These are phyloP conservation scores for Luidia sarsii DNA, from an alignment of 53 echinoderm and acorn worm genomes.

Conservation along the genomic window DNA sequence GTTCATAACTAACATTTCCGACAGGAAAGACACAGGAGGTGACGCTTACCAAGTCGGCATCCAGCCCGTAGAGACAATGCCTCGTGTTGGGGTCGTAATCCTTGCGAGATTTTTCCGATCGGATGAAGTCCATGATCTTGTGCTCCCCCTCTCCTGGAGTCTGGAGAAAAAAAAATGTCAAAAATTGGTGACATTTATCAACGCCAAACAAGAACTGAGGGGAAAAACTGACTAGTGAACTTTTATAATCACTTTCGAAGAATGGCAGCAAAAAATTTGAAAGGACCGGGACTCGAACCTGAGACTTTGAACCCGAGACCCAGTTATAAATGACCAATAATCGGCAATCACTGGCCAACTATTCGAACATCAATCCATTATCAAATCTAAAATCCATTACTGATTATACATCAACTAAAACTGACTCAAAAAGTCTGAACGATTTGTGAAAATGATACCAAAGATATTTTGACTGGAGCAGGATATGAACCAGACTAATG, in stretches of 20 bases:
- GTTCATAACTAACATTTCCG: no score
- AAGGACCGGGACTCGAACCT: no score
- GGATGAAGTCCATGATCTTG: slow-evolving; percentile 98
- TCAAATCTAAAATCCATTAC: background rate
- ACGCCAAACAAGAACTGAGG: background rate
- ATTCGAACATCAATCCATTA: background rate
- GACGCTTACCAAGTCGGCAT: slow-evolving; percentile 92
- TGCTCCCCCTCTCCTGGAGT: slow-evolving; percentile 98
- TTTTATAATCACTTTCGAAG: background rate
- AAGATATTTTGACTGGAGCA: no score
- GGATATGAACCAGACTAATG: no score
- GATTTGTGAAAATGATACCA: no score
- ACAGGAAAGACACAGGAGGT: no score
- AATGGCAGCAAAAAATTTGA: no score
- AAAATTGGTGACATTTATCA: background rate
- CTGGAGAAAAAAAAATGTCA: slow-evolving; percentile 39
- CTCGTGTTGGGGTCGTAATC: slow-evolving; percentile 93
- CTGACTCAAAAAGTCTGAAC: background rate
- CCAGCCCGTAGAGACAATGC: slow-evolving; percentile 94
- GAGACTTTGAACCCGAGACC: no score
- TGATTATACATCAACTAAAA: background rate
- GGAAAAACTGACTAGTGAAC: background rate
- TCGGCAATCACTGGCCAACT: background rate
- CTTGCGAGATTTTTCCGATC: slow-evolving; percentile 72
- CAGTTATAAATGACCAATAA: background rate